Conservation (phyloP, 2,113 vertebrate genomes). For the Thalassoma bifasciatum region DNA sequence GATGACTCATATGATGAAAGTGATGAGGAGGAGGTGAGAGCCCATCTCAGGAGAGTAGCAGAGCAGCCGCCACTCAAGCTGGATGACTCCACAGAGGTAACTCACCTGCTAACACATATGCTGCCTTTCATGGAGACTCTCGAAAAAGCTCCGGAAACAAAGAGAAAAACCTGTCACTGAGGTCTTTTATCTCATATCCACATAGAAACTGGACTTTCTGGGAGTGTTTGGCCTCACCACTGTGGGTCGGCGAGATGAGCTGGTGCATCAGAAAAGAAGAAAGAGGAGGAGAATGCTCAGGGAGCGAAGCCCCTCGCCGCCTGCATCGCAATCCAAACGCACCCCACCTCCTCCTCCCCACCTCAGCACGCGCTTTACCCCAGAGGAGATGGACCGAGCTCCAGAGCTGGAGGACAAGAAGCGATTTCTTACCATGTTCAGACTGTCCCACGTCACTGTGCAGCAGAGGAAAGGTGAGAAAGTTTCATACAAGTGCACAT, state of each 20-base stretch:
- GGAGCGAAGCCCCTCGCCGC: conserved; percentile 93
- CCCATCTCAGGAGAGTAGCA: conserved; percentile 93
- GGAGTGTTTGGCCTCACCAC: conserved; percentile 93
- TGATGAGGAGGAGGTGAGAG: conserved; percentile 96
- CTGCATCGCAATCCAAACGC: conserved; percentile 87
- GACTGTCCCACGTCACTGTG: conserved; percentile 91
- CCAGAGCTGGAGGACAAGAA: conserved; percentile 98
- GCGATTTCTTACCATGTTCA: conserved; percentile 95
- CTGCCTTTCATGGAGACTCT: conserved; percentile 20
- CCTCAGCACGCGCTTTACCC: conserved; percentile 93
- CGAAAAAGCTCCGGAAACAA: background rate
- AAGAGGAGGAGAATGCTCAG: conserved; percentile 95
- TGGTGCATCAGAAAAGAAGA: conserved; percentile 92
- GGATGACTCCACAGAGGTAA: conserved; percentile 94
- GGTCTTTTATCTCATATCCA: conserved; percentile 2
- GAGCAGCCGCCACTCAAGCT: conserved; percentile 96
- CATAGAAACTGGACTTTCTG: conserved; percentile 96
- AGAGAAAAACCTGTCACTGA: background rate
- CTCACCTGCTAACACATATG: background rate
- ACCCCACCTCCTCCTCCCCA: conserved; percentile 86
- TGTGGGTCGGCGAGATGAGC: conserved; percentile 88
- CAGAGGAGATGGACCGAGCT: conserved; percentile 95
- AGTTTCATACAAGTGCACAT: background rate
- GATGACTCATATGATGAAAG: conserved; percentile 98
- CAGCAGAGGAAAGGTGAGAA: conserved; percentile 92